Percentiles rank a stretch among this genome's conserved stretches.
Evolutionary conservation across 2,113 vertebrate genomes (phyloP).

Genomic region (Alligator sinensis): DNA sequence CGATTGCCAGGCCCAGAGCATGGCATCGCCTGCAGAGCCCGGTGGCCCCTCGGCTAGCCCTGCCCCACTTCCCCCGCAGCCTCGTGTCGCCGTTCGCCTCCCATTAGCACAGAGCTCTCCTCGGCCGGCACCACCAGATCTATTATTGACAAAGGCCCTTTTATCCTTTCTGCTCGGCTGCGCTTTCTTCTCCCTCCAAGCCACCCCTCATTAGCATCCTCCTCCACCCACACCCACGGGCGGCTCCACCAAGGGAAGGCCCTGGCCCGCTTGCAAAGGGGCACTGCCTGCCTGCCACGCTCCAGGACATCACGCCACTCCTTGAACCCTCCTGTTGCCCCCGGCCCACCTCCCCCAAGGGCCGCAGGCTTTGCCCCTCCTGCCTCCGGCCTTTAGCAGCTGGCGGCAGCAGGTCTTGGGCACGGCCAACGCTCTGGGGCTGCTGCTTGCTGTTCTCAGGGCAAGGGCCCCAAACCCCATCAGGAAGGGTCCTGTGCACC

Average conservation of each 20-base stretch:
- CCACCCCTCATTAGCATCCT: neutral
- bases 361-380: neutral
- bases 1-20: neutral
- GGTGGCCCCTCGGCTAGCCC: neutral
- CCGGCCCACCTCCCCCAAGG: neutral
- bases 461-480: no score
- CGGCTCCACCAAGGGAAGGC: no score
- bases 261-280: no score
- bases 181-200: neutral
- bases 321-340: neutral
- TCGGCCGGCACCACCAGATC: neutral
- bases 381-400: neutral
- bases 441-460: no score
- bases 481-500: no score
- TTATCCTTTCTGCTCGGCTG: neutral
- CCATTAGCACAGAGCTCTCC: neutral
- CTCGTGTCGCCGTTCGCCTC: neutral
- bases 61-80: neutral
- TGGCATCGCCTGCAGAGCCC: neutral
- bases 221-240: no score
- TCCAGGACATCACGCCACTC: neutral
- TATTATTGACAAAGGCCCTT: neutral
- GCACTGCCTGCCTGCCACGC: neutral
- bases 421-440: neutral
- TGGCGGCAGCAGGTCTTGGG: neutral